Evolutionary conservation across 1,140 invertebrate genomes (phyloP).

Genomic region (Zaprionus camerounensis): DNA sequence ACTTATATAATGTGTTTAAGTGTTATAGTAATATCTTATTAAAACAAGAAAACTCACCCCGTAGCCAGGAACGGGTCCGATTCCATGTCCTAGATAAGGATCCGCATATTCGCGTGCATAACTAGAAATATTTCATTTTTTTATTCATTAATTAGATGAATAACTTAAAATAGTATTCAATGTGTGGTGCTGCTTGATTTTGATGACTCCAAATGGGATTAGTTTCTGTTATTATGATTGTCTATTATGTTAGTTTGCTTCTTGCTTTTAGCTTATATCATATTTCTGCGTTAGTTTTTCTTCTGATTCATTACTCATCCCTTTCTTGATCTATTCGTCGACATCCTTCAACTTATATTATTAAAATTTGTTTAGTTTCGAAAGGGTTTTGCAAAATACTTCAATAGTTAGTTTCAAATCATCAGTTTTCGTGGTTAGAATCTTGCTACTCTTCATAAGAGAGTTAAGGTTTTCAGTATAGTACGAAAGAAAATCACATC

Average conservation of each 20-base stretch:
- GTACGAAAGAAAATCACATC: constrained; percentile 51
- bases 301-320: constrained; percentile 1
- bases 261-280: not conserved
- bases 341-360: constrained; percentile 28
- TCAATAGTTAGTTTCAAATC: constrained; percentile 57
- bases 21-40: too few relatives aligned
- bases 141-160: constrained; percentile 24
- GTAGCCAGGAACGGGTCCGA: constrained; percentile 97
- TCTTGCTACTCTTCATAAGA: constrained; percentile 55
- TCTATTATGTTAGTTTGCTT: constrained; percentile 9
- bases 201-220: constrained; percentile 51
- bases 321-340: not conserved
- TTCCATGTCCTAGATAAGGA: constrained; percentile 97
- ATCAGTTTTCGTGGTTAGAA: constrained; percentile 49
- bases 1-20: too few relatives aligned
- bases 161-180: constrained; percentile 9
- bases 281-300: not conserved
- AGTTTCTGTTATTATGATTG: constrained; percentile 14
- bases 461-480: constrained; percentile 23
- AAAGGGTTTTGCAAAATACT: constrained; percentile 60
- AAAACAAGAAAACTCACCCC: constrained; percentile 88
- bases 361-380: constrained; percentile 67
- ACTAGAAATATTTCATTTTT: constrained; percentile 85
- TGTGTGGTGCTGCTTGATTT: constrained; percentile 22
- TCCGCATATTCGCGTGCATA: constrained; percentile 97